Conservation (phyloP, 2,113 vertebrate genomes). For the Tretioscincus oriximinensis region DNA sequence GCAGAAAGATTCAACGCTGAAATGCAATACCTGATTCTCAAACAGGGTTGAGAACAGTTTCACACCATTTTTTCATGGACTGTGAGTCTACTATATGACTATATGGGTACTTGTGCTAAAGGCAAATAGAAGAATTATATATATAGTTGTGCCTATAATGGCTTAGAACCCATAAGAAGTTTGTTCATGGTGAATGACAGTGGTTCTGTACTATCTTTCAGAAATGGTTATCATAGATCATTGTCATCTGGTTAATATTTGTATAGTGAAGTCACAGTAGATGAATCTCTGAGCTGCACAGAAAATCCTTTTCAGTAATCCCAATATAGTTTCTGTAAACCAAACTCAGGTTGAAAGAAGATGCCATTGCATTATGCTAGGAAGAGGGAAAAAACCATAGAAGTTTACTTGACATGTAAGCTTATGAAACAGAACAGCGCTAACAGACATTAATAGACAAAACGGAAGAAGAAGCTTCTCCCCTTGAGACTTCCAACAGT, state of each 20-base stretch:
- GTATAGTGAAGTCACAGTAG: no score
- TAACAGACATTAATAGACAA: no score
- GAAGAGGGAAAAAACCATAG: neutral
- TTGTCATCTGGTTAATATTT: no score
- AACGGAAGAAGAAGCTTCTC: no score
- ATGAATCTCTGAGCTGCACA: no score
- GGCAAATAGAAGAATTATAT: constrained; percentile 51
- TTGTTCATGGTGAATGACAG: constrained; percentile 21
- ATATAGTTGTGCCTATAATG: constrained; percentile 25
- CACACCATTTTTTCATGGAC: constrained; percentile 30
- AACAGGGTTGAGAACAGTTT: constrained; percentile 42
- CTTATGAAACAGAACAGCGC: no score
- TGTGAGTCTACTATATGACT: constrained; percentile 30
- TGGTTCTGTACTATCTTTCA: neutral
- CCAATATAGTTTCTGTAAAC: no score
- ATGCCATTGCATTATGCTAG: no score
- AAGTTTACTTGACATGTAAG: no score
- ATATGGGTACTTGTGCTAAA: constrained; percentile 47
- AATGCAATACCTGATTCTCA: constrained; percentile 33
- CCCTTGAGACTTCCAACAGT: no score
- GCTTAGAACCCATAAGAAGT: constrained; percentile 31
- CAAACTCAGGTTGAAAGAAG: no score
- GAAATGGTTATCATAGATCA: no score
- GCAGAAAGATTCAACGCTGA: constrained; percentile 29
- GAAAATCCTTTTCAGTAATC: neutral